Percentiles rank a stretch among this genome's conserved stretches.
phyloP scores from a whole-genome alignment of 2,113 vertebrate genomes.

The Gavialis gangeticus region DNA sequence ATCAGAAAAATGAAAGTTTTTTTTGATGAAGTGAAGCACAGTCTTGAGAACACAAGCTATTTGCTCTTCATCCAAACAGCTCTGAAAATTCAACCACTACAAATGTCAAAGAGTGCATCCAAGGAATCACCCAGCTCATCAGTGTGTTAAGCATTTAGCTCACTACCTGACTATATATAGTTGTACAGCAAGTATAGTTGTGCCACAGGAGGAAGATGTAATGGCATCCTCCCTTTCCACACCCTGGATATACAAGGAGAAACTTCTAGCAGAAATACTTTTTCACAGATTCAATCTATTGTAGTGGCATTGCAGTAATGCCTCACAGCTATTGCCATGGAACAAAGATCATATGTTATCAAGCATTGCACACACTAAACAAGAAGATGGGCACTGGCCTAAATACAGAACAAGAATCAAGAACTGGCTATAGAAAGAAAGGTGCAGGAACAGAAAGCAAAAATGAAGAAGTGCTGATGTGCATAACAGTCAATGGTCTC shows the following conservation, averaged over 20 bases:
- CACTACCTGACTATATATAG: background rate
- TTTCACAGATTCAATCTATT: background rate
- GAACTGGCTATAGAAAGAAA: background rate
- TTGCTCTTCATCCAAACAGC: background rate
- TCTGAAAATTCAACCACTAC: background rate
- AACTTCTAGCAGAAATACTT: background rate
- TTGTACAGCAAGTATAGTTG: background rate
- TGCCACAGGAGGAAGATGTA: background rate
- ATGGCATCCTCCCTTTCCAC: background rate
- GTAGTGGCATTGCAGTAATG: background rate
- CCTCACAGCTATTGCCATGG: background rate
- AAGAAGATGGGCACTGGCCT: background rate
- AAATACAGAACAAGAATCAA: background rate
- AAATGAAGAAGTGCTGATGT: background rate
- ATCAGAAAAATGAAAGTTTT: background rate
- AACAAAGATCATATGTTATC: background rate
- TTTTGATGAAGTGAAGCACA: background rate
- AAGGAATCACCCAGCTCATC: background rate
- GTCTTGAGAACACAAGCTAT: background rate
- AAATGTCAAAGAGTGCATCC: background rate
- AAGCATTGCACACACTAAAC: background rate
- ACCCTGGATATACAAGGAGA: background rate
- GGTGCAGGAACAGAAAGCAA: background rate
- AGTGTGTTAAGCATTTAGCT: background rate
- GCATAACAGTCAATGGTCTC: background rate